A percentile compares a stretch with the other conserved stretches of the same genome.
Conservation (phyloP, 2,797 vertebrate genomes). For the Arnoldichthys spilopterus region DNA sequence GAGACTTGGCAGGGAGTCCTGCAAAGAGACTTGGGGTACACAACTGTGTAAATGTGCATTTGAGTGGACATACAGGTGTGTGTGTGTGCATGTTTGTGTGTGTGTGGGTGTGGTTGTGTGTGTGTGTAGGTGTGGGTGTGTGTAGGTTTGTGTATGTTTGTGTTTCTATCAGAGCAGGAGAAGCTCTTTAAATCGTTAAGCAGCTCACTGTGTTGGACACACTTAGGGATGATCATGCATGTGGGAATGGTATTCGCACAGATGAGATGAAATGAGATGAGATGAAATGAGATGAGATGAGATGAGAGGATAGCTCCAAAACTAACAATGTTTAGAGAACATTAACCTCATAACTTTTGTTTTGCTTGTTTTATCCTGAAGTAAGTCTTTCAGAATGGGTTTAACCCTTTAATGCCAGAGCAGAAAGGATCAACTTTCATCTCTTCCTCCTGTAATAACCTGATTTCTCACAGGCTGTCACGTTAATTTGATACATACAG, state of each 20-base stretch:
- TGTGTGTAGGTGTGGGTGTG: neutral
- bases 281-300: too few relatives aligned
- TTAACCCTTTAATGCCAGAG: neutral
- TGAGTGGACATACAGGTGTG: constrained; percentile 61
- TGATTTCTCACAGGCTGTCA: too few relatives aligned
- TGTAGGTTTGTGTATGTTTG: too few relatives aligned
- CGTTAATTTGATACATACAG: too few relatives aligned
- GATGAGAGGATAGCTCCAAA: too few relatives aligned
- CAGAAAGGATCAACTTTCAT: too few relatives aligned
- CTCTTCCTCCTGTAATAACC: too few relatives aligned
- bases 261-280: neutral
- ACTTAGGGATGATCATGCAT: neutral
- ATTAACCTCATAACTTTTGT: constrained; percentile 26
- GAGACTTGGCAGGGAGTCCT: constrained; percentile 51
- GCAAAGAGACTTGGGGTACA: constrained; percentile 55
- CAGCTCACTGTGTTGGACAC: constrained; percentile 15
- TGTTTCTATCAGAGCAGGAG: neutral
- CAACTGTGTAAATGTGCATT: constrained; percentile 60
- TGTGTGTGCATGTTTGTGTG: constrained; percentile 44
- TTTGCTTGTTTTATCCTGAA: constrained; percentile 37
- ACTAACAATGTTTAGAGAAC: constrained; percentile 29
- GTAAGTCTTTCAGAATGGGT: constrained; percentile 3
- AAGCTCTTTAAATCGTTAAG: constrained; percentile 1
- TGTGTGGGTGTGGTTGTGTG: neutral
- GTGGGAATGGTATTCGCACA: neutral